Evolutionary conservation across 2,113 vertebrate genomes (phyloP).

Genomic region (Promerops cafer): DNA sequence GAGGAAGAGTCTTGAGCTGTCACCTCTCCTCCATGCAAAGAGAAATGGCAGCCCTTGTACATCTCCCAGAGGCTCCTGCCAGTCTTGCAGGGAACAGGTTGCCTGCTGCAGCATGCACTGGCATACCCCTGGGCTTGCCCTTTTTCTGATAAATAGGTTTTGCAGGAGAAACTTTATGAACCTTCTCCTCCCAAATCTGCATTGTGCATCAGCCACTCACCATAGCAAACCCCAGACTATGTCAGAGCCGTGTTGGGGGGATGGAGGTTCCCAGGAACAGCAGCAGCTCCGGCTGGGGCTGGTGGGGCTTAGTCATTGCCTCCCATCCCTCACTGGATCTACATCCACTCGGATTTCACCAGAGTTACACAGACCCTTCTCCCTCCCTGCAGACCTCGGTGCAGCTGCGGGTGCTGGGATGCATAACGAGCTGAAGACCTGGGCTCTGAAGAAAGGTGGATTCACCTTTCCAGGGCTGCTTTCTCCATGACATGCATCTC

Average conservation of each 20-base stretch:
- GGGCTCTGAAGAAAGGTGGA: background rate
- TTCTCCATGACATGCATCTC: background rate
- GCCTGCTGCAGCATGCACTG: background rate
- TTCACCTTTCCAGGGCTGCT: background rate
- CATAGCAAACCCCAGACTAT: background rate
- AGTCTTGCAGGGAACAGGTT: background rate
- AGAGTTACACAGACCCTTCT: background rate
- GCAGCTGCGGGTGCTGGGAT: background rate
- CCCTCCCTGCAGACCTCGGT: background rate
- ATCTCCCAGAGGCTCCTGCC: background rate
- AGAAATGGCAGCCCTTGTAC: background rate
- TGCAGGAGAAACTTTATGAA: background rate
- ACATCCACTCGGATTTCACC: fast-evolving
- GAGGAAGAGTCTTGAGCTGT: background rate
- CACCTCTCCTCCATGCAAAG: background rate
- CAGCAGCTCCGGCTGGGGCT: background rate
- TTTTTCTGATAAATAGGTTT: background rate
- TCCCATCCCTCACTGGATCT: background rate
- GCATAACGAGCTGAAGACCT: fast-evolving
- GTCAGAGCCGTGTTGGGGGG: background rate
- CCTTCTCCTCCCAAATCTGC: background rate
- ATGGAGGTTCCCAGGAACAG: background rate
- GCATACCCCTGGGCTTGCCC: fast-evolving
- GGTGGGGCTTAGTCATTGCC: background rate
- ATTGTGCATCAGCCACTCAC: background rate